Evolutionary conservation across 2,113 vertebrate genomes (phyloP), one percentile per base, ranked within the genome.

Genomic region (Galeopterus variegatus): DNA sequence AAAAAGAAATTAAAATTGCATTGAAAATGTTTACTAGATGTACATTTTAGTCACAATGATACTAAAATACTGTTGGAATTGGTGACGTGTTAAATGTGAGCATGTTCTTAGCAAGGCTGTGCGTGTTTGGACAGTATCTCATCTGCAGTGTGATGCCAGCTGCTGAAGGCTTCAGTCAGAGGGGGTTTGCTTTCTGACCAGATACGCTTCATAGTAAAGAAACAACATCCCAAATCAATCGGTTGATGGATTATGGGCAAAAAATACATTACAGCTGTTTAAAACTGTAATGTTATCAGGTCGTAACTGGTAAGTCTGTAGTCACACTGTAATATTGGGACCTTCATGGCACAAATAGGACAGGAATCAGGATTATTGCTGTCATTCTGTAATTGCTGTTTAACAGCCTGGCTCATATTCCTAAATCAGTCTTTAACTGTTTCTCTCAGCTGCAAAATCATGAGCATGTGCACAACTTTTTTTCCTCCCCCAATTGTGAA

Each of bases 211-310:
- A 48, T 41, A 70, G 65, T 76, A 67, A 92, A 85, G 70, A 95
- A 64, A 50, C 0, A 13, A 65, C 21, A n/a, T 87, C 76, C 9
- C 73, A 48, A 83, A 95, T 94, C 83, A 94, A 83, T 86, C 62
- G 13, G 76, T 58, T 65, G 88, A 81, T 81, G 88, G 72, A 92
- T 96, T 83, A 65, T 83, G 64, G 50, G 82, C 83, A 77, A 83
- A 94, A 67, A 45, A 77, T 95, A 70, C 58, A 58, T 94, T 48
- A 73, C 18, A 73, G 77, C 88, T 96, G 19, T 93, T 96, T 83
- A 85, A 76, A 88, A 26, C 48, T 28, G n/a, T 84, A 52, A n/a
- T 19, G 11, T 91, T 81, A 67, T 70, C 88, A 85, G 88, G 62
- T 88, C 64, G 50, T 76, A 65, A 56, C 88, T 54, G 36, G 62